A percentile compares a stretch with the other conserved stretches of the same genome.
Evolutionary conservation across 1,140 invertebrate species (phyloP).

Genomic region (Frieseomelitta varia): DNA sequence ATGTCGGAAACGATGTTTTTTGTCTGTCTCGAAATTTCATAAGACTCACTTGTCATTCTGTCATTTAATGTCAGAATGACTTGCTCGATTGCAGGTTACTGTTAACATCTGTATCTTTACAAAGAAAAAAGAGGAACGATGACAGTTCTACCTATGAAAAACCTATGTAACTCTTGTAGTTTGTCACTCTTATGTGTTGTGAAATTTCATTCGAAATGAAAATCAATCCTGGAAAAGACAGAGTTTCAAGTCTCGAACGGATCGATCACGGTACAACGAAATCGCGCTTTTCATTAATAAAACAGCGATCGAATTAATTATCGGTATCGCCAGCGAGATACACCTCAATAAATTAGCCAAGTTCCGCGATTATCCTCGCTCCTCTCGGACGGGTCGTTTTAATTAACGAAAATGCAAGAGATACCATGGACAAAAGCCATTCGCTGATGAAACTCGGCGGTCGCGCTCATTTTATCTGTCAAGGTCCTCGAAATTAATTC

Average conservation of each 20-base stretch:
- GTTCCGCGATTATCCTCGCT: not conserved
- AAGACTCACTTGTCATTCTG: not conserved
- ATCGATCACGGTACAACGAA: not conserved
- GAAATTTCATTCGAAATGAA: not conserved
- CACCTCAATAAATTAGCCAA: not conserved
- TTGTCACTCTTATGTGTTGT: not conserved
- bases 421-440: not conserved
- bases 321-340: not conserved
- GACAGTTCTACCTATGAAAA: not conserved
- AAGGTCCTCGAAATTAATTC: conserved; percentile 36
- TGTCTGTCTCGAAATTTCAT: not conserved
- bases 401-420: not conserved
- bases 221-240: not conserved
- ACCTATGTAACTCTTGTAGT: too few relatives aligned
- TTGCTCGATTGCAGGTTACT: not conserved
- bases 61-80: not conserved
- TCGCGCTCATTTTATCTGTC: conserved; percentile 1
- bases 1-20: not conserved
- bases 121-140: not conserved
- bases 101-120: not conserved
- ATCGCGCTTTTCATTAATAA: not conserved
- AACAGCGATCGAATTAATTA: conserved; percentile 2
- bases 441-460: not conserved
- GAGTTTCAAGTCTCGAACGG: too few relatives aligned
- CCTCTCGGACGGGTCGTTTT: not conserved